phyloP scores from a whole-genome alignment of 2,797 vertebrate species.

The Anniella stebbinsi region DNA sequence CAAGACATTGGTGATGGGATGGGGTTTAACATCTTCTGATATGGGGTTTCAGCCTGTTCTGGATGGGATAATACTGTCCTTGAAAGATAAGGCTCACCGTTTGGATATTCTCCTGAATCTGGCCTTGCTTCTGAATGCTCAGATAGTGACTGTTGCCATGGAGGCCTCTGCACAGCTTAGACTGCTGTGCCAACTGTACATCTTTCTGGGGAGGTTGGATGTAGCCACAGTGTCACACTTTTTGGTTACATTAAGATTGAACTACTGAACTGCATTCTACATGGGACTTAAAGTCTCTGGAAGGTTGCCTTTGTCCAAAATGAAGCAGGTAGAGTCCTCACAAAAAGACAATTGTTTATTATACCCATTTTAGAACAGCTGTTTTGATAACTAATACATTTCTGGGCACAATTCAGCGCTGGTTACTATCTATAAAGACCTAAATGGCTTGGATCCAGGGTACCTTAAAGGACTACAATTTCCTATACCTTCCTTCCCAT shows the following conservation, averaged over 20 bases:
- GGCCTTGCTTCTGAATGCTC: too few species aligned
- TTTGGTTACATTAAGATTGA: not conserved
- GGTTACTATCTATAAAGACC: not conserved
- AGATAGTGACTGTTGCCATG: not conserved
- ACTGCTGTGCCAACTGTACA: not conserved
- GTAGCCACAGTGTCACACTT: not conserved
- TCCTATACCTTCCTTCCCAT: not conserved
- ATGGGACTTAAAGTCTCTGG: not conserved
- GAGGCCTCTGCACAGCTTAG: not conserved
- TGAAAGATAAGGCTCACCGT: too few species aligned
- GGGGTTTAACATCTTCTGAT: not conserved
- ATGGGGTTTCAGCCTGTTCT: not conserved
- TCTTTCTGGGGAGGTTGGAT: not conserved
- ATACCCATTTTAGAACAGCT: not conserved
- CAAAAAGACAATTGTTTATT: not conserved
- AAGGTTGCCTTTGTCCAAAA: not conserved
- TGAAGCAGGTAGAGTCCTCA: not conserved
- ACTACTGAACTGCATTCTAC: not conserved
- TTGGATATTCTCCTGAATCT: too few species aligned
- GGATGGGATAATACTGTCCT: not conserved
- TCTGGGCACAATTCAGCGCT: not conserved
- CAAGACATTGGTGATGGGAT: not conserved
- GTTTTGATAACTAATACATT: not conserved
- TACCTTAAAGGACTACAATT: not conserved
- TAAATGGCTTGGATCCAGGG: not conserved